A percentile compares a stretch with the other conserved stretches of the same genome.
phyloP scores from a whole-genome alignment of 1,140 invertebrate genomes.

The Elymnias hypermnestra region DNA sequence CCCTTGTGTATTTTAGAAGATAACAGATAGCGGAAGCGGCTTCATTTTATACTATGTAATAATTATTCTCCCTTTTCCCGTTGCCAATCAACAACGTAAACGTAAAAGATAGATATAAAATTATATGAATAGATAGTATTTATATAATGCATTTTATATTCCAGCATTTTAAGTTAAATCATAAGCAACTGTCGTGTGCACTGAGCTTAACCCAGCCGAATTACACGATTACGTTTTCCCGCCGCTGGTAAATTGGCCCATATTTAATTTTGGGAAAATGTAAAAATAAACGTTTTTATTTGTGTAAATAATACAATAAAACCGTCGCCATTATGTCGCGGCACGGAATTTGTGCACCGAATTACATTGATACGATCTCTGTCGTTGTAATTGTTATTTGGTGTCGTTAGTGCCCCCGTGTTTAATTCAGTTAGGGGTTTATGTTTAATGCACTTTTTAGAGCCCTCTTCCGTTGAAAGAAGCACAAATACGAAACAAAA shows the following conservation, averaged over 20 bases:
- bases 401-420: constrained; percentile 56
- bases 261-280: constrained; percentile 76
- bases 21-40: too few relatives aligned
- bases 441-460: constrained; percentile 8
- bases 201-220: constrained; percentile 23
- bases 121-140: too few relatives aligned
- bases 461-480: too few relatives aligned
- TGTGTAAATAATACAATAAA: constrained; percentile 76
- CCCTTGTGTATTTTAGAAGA: too few relatives aligned
- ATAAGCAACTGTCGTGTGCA: constrained; percentile 28
- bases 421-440: constrained; percentile 67
- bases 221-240: constrained; percentile 51
- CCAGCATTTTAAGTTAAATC: too few relatives aligned
- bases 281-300: constrained; percentile 76
- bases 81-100: too few relatives aligned
- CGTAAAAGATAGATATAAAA: too few relatives aligned
- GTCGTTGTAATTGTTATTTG: constrained; percentile 69
- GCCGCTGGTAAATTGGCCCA: constrained; percentile 55
- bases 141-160: too few relatives aligned
- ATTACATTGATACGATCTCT: constrained; percentile 68
- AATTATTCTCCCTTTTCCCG: too few relatives aligned
- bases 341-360: constrained; percentile 56
- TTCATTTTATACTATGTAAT: too few relatives aligned
- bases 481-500: too few relatives aligned
- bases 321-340: constrained; percentile 50